Percentiles rank a stretch among this genome's conserved stretches.
phyloP scores from a whole-genome alignment of 2,113 vertebrate species.

The Phyllostomus hastatus region DNA sequence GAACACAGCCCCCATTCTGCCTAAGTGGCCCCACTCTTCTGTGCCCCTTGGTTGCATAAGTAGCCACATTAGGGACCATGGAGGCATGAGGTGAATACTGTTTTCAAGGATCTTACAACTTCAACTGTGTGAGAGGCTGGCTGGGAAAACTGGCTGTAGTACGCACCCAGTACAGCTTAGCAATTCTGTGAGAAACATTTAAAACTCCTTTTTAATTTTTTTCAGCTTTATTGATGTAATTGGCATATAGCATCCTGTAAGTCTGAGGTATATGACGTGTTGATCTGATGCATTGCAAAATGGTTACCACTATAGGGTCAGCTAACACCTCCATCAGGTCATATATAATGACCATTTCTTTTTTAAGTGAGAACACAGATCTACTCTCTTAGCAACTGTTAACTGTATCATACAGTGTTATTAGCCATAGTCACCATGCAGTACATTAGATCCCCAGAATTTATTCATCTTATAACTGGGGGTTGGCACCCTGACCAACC shows the following conservation, averaged over 20 bases:
- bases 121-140: neutral
- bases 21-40: neutral
- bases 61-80: neutral
- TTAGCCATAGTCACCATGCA: neutral
- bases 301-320: neutral
- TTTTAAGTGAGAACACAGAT: neutral
- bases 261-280: neutral
- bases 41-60: neutral
- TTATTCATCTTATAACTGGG: neutral
- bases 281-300: neutral
- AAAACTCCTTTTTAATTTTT: neutral
- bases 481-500: neutral
- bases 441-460: neutral
- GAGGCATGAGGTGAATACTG: neutral
- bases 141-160: neutral
- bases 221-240: neutral
- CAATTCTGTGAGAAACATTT: neutral
- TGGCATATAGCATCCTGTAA: neutral
- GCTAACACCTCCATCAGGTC: neutral
- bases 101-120: neutral
- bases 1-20: neutral
- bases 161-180: neutral
- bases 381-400: neutral
- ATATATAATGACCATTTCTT: neutral
- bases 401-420: neutral